Base-by-base conservation (phyloP, 2,888 invertebrate species). In the Asteroscopus sphinx region DNA sequence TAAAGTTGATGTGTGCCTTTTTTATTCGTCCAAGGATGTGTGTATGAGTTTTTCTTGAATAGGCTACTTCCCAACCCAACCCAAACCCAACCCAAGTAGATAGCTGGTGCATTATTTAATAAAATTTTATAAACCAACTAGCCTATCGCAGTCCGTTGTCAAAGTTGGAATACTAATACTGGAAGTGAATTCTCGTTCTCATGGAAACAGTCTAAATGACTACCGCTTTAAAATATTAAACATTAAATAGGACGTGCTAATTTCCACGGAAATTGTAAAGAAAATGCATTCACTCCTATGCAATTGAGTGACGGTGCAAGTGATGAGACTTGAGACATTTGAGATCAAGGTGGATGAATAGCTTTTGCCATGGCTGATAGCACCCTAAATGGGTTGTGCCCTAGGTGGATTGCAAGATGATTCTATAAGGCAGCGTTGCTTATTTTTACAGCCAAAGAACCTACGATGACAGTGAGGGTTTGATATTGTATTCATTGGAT, bases 221-320 rank as follows among this genome's bases (percentile, higher is more conserved):
- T 36, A 48, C 45, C 40, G 25, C 30, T 37, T 26, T 16, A 46
- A 12, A 26, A 55, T 1, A 32, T 63, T 61, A 47, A 63, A 39
- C 28, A 21, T 8, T 33, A 25, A 58, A 63, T 55, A 48, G 71
- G 54, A 77, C 60, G 56, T 49, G 45, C 25, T 72, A 67, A 80
- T 81, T 72, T 64, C 51, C 54, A 52, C 55, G 80, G 84, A 84
- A 81, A 81, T 82, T 73, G 77, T 80, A 79, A 80, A 83, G 85
- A 86, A 85, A 85, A 82, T 82, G 87, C 82, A 81, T 78, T 77
- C 81, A 76, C 73, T 84, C 80, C 73, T 79, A 73, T 80, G 79
- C 72, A 76, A 55, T 73, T 72, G 41, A 30, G 12, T 15, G 35
- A 57, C 21, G 68, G 76, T 54, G 3, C 59, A 77, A 77, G 64